These are phyloP conservation scores for Caenorhabditis afra DNA, from an alignment of 2,888 invertebrate genomes.

Conservation along the genomic window DNA sequence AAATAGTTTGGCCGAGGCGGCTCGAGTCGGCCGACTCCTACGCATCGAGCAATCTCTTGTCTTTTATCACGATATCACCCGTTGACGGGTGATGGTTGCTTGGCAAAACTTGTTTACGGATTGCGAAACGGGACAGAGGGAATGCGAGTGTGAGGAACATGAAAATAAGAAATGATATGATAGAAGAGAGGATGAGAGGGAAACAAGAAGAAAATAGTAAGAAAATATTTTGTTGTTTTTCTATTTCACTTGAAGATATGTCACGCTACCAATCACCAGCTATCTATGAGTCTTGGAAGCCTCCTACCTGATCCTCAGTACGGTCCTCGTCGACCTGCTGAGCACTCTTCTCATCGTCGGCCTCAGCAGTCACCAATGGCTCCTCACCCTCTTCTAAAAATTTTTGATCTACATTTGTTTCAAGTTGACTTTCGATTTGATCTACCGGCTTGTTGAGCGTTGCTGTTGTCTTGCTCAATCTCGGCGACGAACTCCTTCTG, in stretches of 20 bases:
- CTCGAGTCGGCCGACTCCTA: constrained; percentile 33
- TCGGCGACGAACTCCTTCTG: constrained; percentile 61
- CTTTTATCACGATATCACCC: constrained; percentile 53
- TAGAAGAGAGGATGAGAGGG: constrained; percentile 10
- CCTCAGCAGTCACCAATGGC: constrained; percentile 58
- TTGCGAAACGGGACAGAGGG: constrained; percentile 6
- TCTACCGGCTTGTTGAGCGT: constrained; percentile 42
- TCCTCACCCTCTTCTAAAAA: constrained; percentile 53
- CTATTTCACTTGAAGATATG: not conserved
- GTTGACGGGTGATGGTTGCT: constrained; percentile 51
- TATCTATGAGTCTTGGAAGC: too few relatives aligned
- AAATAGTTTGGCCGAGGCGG: constrained; percentile 44
- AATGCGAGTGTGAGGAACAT: constrained; percentile 18
- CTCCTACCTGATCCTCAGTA: constrained; percentile 78
- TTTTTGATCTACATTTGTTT: too few relatives aligned
- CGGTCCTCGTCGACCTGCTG: constrained; percentile 73
- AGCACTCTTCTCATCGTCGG: constrained; percentile 67
- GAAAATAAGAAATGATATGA: constrained; percentile 32
- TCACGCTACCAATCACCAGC: too few relatives aligned
- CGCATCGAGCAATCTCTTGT: constrained; percentile 58
- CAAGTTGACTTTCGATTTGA: not conserved
- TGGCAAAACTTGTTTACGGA: constrained; percentile 53
- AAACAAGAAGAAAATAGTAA: not conserved
- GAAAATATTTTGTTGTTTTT: constrained; percentile 17
- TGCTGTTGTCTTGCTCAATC: constrained; percentile 55